phyloP scores from a whole-genome alignment of 2,797 vertebrate genomes.

The Sarcoramphus papa region DNA sequence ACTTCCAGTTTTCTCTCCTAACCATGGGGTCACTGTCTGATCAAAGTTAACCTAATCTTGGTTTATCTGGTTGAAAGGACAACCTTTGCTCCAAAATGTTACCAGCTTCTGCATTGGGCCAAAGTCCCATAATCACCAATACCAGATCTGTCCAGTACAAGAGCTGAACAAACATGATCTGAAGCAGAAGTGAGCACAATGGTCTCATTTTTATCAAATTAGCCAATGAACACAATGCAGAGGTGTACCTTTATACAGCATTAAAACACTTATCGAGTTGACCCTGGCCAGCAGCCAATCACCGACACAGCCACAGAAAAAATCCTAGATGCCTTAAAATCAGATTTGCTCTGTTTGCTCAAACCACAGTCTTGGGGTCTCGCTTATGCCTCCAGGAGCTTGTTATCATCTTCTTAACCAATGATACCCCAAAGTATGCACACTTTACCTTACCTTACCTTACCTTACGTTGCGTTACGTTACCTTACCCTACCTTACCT shows the following conservation, averaged over 20 bases:
- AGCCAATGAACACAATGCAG: not conserved
- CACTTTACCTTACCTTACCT: not conserved
- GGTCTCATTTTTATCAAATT: not conserved
- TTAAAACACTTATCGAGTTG: not conserved
- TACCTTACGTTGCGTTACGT: not conserved
- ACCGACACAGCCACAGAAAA: not conserved
- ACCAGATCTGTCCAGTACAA: not conserved
- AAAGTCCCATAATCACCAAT: not conserved
- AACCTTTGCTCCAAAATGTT: not conserved
- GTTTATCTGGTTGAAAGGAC: not conserved
- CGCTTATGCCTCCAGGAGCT: not conserved
- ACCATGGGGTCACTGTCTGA: not conserved
- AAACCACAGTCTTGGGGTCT: not conserved
- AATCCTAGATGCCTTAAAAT: not conserved
- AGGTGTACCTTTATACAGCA: not conserved
- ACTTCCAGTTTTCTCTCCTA: not conserved
- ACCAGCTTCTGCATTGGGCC: not conserved
- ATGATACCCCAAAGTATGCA: not conserved
- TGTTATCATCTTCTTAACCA: rapidly evolving
- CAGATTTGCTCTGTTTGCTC: not conserved
- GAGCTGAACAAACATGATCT: not conserved
- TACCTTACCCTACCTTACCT: not conserved
- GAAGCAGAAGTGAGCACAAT: not conserved
- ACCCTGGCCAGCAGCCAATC: not conserved
- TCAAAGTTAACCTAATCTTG: not conserved